Conservation (phyloP, 2,113 vertebrate species). For the Macquaria ambigua region DNA sequence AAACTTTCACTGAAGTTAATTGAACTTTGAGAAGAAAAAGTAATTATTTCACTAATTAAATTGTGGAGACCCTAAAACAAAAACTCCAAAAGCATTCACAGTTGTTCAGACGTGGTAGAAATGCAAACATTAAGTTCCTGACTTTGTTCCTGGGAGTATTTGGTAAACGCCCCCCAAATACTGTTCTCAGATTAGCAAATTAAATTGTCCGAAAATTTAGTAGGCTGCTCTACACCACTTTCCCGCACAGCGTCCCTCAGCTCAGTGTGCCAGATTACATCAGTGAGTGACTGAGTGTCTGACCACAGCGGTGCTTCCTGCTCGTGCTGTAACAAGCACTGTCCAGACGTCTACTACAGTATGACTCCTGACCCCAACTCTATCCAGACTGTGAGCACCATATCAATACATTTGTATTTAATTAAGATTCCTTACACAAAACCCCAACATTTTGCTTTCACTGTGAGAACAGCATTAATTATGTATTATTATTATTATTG, state of each 20-base stretch:
- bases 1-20: not conserved
- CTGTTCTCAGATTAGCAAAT: not conserved
- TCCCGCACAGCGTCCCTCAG: not conserved
- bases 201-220: not conserved
- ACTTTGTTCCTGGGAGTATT: not conserved
- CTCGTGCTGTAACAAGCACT: not conserved
- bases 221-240: not conserved
- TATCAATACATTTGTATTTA: not conserved
- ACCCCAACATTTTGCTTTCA: not conserved
- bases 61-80: not conserved
- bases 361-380: not conserved
- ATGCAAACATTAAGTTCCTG: not conserved
- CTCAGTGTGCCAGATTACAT: slow-evolving; percentile 27
- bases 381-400: not conserved
- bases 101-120: not conserved
- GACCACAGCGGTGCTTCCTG: not conserved
- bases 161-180: not conserved
- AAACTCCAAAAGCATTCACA: not conserved
- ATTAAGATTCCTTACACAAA: too few species aligned
- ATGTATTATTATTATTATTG: not conserved
- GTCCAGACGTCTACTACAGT: not conserved
- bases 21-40: not conserved
- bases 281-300: not conserved
- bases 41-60: too few species aligned
- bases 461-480: not conserved